phyloP scores from a whole-genome alignment of 1,140 invertebrate species.

The Neodiprion fabricii region DNA sequence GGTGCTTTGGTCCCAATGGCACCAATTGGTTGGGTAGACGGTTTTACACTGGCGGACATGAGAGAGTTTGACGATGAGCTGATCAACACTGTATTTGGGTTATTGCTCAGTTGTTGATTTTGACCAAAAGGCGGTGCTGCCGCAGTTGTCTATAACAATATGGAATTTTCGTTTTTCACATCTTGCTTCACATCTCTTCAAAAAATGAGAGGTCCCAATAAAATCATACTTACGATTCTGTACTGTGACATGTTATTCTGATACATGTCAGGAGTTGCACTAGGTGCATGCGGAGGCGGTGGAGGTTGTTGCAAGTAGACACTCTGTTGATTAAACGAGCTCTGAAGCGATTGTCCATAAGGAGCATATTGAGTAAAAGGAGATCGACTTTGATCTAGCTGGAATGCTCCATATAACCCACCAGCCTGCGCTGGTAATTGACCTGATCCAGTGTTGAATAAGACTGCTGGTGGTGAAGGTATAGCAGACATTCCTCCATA shows the following conservation, averaged over 20 bases:
- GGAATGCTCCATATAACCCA: slow-evolving; percentile 77
- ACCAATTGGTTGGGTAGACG: slow-evolving; percentile 81
- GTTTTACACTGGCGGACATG: slow-evolving; percentile 89
- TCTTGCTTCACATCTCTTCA: background rate
- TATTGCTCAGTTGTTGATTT: slow-evolving; percentile 79
- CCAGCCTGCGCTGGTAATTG: slow-evolving; percentile 75
- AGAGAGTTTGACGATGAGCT: slow-evolving; percentile 86
- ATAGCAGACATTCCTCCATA: slow-evolving; percentile 81
- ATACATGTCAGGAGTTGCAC: slow-evolving; percentile 79
- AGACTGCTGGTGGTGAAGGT: slow-evolving; percentile 80
- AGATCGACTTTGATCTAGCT: slow-evolving; percentile 68
- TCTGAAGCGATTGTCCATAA: slow-evolving; percentile 63
- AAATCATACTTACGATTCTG: slow-evolving; percentile 66
- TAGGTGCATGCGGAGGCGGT: slow-evolving; percentile 62
- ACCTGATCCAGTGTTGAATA: slow-evolving; percentile 79
- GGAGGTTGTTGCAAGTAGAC: slow-evolving; percentile 70
- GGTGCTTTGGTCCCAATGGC: slow-evolving; percentile 76
- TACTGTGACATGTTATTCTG: slow-evolving; percentile 79
- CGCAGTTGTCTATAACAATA: slow-evolving; percentile 60
- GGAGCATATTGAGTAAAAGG: slow-evolving; percentile 73
- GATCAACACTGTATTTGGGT: slow-evolving; percentile 87
- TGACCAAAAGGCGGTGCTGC: slow-evolving; percentile 73
- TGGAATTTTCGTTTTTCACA: slow-evolving; percentile 14
- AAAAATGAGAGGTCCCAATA: background rate
- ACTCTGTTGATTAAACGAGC: slow-evolving; percentile 72